phyloP scores from a whole-genome alignment of 2,113 vertebrate genomes.

The Hylia prasina region DNA sequence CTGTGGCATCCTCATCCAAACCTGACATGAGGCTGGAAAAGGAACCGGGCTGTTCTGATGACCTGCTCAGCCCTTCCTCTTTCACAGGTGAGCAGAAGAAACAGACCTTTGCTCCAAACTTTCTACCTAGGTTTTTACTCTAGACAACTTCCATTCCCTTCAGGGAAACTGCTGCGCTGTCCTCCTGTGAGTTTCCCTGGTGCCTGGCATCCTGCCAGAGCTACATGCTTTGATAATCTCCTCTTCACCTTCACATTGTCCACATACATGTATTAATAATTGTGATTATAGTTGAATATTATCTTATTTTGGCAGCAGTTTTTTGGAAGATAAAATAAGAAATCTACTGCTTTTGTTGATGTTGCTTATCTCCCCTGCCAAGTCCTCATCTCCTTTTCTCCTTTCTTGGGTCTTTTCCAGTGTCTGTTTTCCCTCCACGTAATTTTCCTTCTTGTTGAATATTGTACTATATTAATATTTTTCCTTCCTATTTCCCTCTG shows the following conservation, averaged over 20 bases:
- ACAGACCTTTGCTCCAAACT: neutral
- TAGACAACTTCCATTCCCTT: neutral
- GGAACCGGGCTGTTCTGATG: neutral
- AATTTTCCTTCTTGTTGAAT: neutral
- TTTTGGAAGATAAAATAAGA: neutral
- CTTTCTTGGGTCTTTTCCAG: slow-evolving; percentile 9
- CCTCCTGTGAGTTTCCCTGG: neutral
- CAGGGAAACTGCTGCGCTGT: neutral
- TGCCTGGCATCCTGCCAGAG: neutral
- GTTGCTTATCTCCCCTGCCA: slow-evolving; percentile 8
- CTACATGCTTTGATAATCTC: neutral
- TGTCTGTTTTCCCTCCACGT: neutral
- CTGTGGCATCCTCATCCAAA: neutral
- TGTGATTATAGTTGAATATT: neutral
- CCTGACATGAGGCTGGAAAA: neutral
- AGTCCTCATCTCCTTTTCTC: neutral
- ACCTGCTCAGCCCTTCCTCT: neutral
- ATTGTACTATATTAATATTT: neutral
- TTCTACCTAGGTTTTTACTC: neutral
- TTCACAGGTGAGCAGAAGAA: neutral
- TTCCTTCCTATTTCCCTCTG: neutral
- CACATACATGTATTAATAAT: neutral
- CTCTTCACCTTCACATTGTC: neutral
- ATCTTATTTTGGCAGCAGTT: slow-evolving; percentile 18
- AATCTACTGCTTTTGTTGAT: neutral